Evolutionary conservation across 2,888 invertebrate genomes (phyloP), one percentile per base, ranked within the genome.

Genomic region (Galerucella pusilla): DNA sequence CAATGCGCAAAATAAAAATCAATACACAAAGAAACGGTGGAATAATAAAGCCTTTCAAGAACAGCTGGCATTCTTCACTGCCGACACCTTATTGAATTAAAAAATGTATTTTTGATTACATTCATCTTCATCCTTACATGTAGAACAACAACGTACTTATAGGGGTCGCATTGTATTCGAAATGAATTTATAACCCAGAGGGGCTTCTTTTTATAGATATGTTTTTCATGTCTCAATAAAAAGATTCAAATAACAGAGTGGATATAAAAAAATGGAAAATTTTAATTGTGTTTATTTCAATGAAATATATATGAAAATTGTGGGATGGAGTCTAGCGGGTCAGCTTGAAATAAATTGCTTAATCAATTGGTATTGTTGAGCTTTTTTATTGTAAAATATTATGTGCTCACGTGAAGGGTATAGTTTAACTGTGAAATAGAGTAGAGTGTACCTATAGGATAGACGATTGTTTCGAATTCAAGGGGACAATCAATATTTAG

Each of bases 51-150:
- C 78, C 78, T 77, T 80, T 79, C 79, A 76, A 75, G 77, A 80
- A 73, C 80, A 80, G 79, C 80, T 80, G 80, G 77, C 77, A 68
- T 71, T 57, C 73, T 75, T 68, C 70, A 67, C 75, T 68, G 68
- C 75, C 72, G 79, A 79, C 79, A 80, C 80, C 79, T 79, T 80
- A 80, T 80, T 79, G 79, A 80, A 80, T 80, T 80, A 80, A 80
- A 35, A 80, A 80, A 80, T 78, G 79, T 79, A 80, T 80, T 79
- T 78, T 71, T 71, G 71, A 75, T 73, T 69, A 73, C 75, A 78
- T 76, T 75, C 75, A 76, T 78, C 78, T 73, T 75, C 73, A 63
- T 73, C 72, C 61, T 66, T 74, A 71, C 66, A 52, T 71, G 77
- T 69, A 77, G 74, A 74, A 74, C 67, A 71, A 65, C 64, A 71